Conservation (phyloP, 2,113 vertebrate genomes). For the Misgurnus mizolepis region DNA sequence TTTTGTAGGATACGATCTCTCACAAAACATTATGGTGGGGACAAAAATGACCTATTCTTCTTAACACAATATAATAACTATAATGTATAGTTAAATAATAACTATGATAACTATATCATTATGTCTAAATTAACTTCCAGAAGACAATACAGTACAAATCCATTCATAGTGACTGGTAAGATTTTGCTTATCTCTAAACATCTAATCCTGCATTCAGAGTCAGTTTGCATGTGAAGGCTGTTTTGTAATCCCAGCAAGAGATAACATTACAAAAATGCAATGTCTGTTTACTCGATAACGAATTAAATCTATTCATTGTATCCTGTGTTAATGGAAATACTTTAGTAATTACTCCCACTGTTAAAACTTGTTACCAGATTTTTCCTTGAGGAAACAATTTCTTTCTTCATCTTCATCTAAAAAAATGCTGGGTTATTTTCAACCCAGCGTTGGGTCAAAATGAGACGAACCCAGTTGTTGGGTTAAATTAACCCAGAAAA, state of each 20-base stretch:
- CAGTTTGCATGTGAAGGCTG: neutral
- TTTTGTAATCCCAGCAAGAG: neutral
- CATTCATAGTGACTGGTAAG: neutral
- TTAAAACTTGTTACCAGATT: constrained; percentile 44
- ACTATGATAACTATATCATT: neutral
- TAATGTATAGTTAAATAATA: neutral
- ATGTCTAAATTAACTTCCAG: neutral
- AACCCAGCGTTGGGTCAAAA: too few species aligned
- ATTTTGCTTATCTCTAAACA: neutral
- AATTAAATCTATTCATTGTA: neutral
- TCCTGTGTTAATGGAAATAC: neutral
- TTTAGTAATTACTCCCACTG: neutral
- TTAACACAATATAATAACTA: neutral
- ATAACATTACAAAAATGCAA: constrained; percentile 10
- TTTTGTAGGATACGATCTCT: neutral
- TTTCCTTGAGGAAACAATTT: constrained; percentile 9
- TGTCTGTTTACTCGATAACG: constrained; percentile 1
- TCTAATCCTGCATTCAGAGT: neutral
- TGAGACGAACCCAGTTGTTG: too few species aligned
- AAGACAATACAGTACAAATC: neutral
- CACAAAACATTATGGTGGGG: constrained; percentile 1
- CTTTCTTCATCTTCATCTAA: too few species aligned
- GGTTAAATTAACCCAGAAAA: too few species aligned
- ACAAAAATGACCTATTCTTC: neutral
- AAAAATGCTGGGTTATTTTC: too few species aligned